These are phyloP conservation scores for Lepidurus arcticus DNA, from an alignment of 1,140 invertebrate genomes.

Conservation along the genomic window DNA sequence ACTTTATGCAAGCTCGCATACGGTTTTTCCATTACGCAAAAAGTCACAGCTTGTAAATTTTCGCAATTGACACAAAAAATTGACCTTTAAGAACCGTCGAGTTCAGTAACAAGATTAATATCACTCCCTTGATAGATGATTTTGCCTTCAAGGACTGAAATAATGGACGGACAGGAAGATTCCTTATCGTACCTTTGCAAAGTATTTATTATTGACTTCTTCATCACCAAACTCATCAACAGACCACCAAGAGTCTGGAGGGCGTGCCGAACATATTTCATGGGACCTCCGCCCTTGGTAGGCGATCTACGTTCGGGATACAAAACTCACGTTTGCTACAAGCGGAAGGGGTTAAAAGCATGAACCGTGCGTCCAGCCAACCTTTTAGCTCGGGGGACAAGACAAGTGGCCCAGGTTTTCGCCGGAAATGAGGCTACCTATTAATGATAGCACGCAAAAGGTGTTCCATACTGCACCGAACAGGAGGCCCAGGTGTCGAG, in stretches of 20 bases:
- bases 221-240: slow-evolving; percentile 16
- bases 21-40: not conserved
- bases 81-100: not conserved
- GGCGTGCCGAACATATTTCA: slow-evolving; percentile 7
- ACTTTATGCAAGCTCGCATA: not conserved
- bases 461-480: not conserved
- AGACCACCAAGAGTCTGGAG: slow-evolving; percentile 7
- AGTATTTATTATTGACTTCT: slow-evolving; percentile 20
- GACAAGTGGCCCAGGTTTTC: not conserved
- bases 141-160: not conserved
- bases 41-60: not conserved
- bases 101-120: slow-evolving; percentile 3
- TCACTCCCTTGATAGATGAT: not conserved
- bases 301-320: not conserved
- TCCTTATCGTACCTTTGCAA: not conserved
- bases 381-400: not conserved
- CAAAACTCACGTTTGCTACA: not conserved
- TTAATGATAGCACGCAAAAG: not conserved
- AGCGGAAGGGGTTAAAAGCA: not conserved
- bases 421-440: slow-evolving; percentile 10
- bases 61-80: not conserved
- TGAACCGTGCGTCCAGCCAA: not conserved
- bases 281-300: not conserved
- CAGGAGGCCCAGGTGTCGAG: not conserved
- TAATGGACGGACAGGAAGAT: not conserved